Conservation (phyloP, 2,888 invertebrate genomes). For the Sminthurinus aureus region DNA sequence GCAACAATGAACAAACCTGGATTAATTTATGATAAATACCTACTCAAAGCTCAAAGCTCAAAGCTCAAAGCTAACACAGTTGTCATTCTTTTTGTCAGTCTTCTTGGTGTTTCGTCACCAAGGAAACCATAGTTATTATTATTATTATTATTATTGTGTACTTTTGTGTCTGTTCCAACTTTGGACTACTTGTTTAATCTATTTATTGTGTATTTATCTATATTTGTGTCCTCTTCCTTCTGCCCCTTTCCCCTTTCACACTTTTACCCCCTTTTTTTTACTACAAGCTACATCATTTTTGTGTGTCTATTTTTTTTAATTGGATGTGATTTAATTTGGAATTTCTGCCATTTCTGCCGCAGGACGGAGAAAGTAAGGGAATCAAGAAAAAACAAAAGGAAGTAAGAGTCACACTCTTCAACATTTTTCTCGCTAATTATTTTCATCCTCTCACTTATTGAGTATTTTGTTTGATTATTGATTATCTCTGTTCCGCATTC, state of each 20-base stretch:
- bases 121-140: too few species aligned
- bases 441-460: slow-evolving; percentile 14
- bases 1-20: too few species aligned
- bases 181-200: too few species aligned
- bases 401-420: slow-evolving; percentile 43
- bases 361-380: slow-evolving; percentile 43
- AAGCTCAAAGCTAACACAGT: too few species aligned
- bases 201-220: too few species aligned
- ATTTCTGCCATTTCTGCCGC: slow-evolving; percentile 17
- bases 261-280: neutral
- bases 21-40: too few species aligned
- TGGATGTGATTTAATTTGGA: slow-evolving; percentile 18
- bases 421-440: neutral
- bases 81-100: too few species aligned
- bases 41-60: too few species aligned
- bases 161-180: too few species aligned
- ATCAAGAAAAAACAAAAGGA: slow-evolving; percentile 52
- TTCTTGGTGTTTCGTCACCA: too few species aligned
- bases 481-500: neutral
- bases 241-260: neutral
- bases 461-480: neutral
- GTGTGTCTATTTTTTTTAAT: slow-evolving; percentile 19
- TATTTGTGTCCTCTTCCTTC: too few species aligned
- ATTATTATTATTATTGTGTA: too few species aligned
- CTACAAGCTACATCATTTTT: slow-evolving; percentile 10